A percentile compares a stretch with the other conserved stretches of the same genome.
These are phyloP conservation scores for Oenanthe melanoleuca DNA, from an alignment of 2,113 vertebrate species.

Conservation along the genomic window DNA sequence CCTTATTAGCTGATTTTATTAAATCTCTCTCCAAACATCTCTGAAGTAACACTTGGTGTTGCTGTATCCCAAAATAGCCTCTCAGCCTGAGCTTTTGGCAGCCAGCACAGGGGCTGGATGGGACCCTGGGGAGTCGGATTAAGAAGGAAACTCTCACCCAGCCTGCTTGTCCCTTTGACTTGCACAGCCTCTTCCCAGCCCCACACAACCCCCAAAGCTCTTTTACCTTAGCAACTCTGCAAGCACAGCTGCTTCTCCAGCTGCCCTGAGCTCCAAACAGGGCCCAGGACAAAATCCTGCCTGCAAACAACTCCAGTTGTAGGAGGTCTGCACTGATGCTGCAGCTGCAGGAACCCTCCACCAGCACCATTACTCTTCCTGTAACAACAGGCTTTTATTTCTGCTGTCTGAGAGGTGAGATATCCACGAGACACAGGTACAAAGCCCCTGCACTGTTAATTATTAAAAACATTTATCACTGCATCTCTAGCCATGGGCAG, in stretches of 20 bases:
- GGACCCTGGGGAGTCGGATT: neutral
- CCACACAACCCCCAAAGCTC: neutral
- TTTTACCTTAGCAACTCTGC: neutral
- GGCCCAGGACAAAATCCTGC: neutral
- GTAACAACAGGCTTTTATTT: neutral
- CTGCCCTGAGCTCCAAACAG: neutral
- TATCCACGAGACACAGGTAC: neutral
- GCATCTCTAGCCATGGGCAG: fast-evolving
- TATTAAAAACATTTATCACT: constrained; percentile 32
- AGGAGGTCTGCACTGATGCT: neutral
- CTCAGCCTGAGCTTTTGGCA: constrained; percentile 11
- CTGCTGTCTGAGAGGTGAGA: neutral
- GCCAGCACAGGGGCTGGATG: neutral
- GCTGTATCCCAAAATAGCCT: constrained; percentile 17
- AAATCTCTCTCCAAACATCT: constrained; percentile 34
- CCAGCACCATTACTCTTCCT: neutral
- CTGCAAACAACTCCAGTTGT: neutral
- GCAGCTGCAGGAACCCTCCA: neutral
- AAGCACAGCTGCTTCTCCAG: neutral
- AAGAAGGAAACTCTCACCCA: neutral
- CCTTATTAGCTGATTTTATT: constrained; percentile 29
- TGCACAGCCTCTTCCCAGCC: neutral
- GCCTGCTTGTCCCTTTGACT: neutral
- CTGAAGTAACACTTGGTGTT: neutral
- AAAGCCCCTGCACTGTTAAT: neutral